Conservation (phyloP, 2,797 vertebrate genomes). For the Harpagifer antarcticus region DNA sequence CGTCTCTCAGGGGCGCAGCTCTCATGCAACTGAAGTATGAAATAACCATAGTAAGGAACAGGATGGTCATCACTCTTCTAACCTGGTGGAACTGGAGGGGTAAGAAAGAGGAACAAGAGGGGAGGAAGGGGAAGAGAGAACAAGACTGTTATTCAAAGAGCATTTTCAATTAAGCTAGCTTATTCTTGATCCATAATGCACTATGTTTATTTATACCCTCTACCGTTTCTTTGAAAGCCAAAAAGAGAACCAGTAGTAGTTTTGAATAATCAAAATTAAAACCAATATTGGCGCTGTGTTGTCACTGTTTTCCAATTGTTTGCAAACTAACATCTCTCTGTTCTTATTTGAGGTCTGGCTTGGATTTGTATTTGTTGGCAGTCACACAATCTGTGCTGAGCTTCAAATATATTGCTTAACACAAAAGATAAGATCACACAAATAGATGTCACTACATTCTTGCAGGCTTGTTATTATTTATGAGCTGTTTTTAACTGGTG, state of each 20-base stretch:
- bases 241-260: slow-evolving; percentile 53
- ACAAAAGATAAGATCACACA: slow-evolving; percentile 63
- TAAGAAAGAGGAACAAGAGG: slow-evolving; percentile 42
- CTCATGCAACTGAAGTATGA: slow-evolving; percentile 99
- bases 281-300: slow-evolving; percentile 55
- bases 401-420: slow-evolving; percentile 58
- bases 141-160: slow-evolving; percentile 55
- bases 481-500: slow-evolving; percentile 12
- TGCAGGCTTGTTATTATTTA: slow-evolving; percentile 45
- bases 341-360: slow-evolving; percentile 71
- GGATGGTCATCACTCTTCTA: slow-evolving; percentile 99
- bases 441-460: slow-evolving; percentile 53
- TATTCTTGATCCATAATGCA: slow-evolving; percentile 60
- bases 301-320: slow-evolving; percentile 68
- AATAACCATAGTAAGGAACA: slow-evolving; percentile 99
- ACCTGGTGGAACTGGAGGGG: slow-evolving; percentile 97
- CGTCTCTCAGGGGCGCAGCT: slow-evolving; percentile 99
- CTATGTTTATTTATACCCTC: slow-evolving; percentile 36
- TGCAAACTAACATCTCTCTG: slow-evolving; percentile 68
- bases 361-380: slow-evolving; percentile 72
- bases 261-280: slow-evolving; percentile 53
- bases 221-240: slow-evolving; percentile 45
- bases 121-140: slow-evolving; percentile 29
- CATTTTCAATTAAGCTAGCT: slow-evolving; percentile 51
- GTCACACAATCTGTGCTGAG: slow-evolving; percentile 54